Base-by-base conservation (phyloP, 2,113 vertebrate species). In the Thermophis baileyi region DNA sequence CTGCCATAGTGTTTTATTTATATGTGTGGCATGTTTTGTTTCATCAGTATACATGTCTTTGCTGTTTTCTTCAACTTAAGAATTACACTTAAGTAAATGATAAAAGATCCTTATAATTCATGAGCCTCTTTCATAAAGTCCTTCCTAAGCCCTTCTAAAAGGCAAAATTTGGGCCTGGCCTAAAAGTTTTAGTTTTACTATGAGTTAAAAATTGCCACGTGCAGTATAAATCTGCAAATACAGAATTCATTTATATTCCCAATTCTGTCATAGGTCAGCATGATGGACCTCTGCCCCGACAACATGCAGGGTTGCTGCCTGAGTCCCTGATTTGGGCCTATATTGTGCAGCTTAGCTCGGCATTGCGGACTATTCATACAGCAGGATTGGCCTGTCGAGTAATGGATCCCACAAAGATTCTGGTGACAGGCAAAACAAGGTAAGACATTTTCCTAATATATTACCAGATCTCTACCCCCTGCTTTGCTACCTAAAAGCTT, bases 291-390 rank as follows among this genome's bases (percentile, higher is more conserved):
- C 97, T 99, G 27, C 99, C 99, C 30, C 98, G 99, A 92, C 99
- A 99, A 96, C 99, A 99, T 16, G 99, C 99, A 0, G 99, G 99
- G 8, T 97, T 99, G 93, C 98, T 99, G 88, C 99, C 99, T 0
- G 99, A 99, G 95, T 99, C 99, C 90, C 98, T 99, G 91, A 99
- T 99, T 95, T 99, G 99, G 99, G 99, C 99, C 1, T 99, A 99
- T 91, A 99, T 99, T 5, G 99, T 99, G 93, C 99, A 99, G 94
- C 98, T 99, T 35, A 99, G 99, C 95, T 99, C 99, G 3, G 99
- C 99, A 0, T 95, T 99, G 93, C 98, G 99, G 49, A 99, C 98
- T 96, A 99, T 99, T 96, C 99, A 99, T 96, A 99, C 99, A 3
- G 99, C 99, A 9, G 99, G 99, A 74, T 97, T 99, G 94, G 99